Conservation (phyloP, 1,140 invertebrate genomes). For the Delia radicum region DNA sequence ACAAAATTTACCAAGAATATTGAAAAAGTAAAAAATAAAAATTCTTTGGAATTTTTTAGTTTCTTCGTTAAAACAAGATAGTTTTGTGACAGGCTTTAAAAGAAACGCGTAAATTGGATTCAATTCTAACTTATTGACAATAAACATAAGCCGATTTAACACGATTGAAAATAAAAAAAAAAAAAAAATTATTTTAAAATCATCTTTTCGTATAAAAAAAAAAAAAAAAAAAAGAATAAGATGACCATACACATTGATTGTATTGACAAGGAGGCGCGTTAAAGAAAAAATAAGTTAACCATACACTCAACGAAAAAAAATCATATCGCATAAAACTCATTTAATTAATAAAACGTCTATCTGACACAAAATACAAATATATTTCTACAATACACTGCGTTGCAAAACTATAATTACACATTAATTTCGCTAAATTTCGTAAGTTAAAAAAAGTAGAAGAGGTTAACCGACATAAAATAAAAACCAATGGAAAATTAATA, state of each 20-base stretch:
- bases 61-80: not conserved
- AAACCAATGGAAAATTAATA: too few species aligned
- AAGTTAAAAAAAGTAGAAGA: not conserved
- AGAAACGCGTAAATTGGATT: constrained; percentile 16
- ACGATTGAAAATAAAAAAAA: not conserved
- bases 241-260: not conserved
- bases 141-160: constrained; percentile 19
- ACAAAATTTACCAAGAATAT: not conserved
- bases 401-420: too few species aligned
- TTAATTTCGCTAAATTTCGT: not conserved
- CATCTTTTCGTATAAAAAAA: not conserved
- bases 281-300: not conserved
- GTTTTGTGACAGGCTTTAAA: constrained; percentile 7
- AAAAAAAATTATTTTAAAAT: not conserved
- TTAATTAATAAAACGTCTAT: constrained; percentile 11
- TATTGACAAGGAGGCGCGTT: constrained; percentile 16
- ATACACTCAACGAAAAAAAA: not conserved
- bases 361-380: not conserved
- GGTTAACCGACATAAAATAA: too few species aligned
- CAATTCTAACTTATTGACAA: constrained; percentile 15
- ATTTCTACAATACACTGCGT: too few species aligned
- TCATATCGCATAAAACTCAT: not conserved
- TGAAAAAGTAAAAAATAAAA: not conserved
- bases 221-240: not conserved
- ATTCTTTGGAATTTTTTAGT: not conserved